A percentile compares a stretch with the other conserved stretches of the same genome.
Evolutionary conservation across 2,113 vertebrate species (phyloP).

Genomic region (Chrysemys picta): DNA sequence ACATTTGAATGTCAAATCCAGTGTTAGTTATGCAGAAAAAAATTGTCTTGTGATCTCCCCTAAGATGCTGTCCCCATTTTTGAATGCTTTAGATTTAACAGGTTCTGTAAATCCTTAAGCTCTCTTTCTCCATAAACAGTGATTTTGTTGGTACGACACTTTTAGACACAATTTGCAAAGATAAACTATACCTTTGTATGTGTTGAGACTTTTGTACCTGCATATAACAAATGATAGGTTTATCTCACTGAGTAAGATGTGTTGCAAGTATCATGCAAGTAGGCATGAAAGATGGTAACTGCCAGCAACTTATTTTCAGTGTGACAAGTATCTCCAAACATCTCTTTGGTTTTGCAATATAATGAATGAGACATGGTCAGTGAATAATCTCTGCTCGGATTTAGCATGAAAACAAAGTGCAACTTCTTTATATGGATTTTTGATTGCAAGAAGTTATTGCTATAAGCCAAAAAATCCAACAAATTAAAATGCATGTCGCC

Average conservation of each 20-base stretch:
- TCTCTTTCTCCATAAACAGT: background rate
- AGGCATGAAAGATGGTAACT: background rate
- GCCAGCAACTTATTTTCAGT: background rate
- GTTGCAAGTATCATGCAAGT: background rate
- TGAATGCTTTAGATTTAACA: background rate
- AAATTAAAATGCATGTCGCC: background rate
- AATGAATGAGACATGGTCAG: background rate
- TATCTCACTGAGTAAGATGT: background rate
- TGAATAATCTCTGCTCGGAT: background rate
- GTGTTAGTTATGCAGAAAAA: background rate
- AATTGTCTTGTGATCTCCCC: background rate
- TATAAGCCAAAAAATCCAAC: accelerated
- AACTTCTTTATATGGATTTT: background rate
- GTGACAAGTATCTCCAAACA: background rate
- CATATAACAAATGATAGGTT: background rate
- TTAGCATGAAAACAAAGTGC: background rate
- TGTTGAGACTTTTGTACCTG: background rate
- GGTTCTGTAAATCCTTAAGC: background rate
- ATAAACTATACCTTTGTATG: background rate
- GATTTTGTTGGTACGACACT: background rate
- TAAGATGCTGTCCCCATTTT: background rate
- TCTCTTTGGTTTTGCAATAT: background rate
- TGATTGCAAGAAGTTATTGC: background rate
- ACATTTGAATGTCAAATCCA: background rate
- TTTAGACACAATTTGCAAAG: background rate